These are phyloP conservation scores for Cheilosia vulpina DNA, from an alignment of 2,888 invertebrate genomes.

Conservation along the genomic window DNA sequence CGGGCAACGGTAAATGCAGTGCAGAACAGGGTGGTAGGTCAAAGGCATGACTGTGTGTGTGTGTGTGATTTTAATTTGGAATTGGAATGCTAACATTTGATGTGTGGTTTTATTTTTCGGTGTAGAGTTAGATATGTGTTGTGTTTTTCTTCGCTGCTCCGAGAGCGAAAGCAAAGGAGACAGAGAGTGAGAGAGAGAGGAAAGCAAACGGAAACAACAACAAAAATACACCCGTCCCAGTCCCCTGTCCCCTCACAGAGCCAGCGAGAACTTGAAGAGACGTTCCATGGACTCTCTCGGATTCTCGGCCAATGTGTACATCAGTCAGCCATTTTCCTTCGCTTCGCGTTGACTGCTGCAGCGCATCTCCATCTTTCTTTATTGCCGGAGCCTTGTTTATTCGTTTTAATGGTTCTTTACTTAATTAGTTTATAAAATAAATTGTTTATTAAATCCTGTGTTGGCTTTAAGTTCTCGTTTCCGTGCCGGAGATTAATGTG, in stretches of 20 bases:
- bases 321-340: constrained; percentile 82
- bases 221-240: constrained; percentile 18
- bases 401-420: constrained; percentile 52
- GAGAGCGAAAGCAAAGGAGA: constrained; percentile 51
- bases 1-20: constrained; percentile 20
- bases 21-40: constrained; percentile 66
- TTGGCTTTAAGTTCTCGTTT: constrained; percentile 16
- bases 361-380: constrained; percentile 68
- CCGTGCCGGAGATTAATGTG: background rate
- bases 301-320: constrained; percentile 75
- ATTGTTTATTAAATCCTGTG: constrained; percentile 6
- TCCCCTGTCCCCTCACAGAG: background rate
- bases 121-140: constrained; percentile 56
- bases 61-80: constrained; percentile 29
- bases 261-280: constrained; percentile 21
- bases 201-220: constrained; percentile 45
- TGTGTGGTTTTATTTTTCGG: constrained; percentile 45
- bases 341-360: constrained; percentile 78
- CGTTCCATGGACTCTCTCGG: constrained; percentile 68
- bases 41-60: constrained; percentile 53
- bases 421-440: constrained; percentile 19
- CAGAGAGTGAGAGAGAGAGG: constrained; percentile 36
- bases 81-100: constrained; percentile 33
- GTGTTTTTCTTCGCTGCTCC: constrained; percentile 50
- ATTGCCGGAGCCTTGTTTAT: constrained; percentile 62